A percentile compares a stretch with the other conserved stretches of the same genome.
Evolutionary conservation across 2,888 invertebrate species (phyloP).

Genomic region (Ctenicera cuprea): DNA sequence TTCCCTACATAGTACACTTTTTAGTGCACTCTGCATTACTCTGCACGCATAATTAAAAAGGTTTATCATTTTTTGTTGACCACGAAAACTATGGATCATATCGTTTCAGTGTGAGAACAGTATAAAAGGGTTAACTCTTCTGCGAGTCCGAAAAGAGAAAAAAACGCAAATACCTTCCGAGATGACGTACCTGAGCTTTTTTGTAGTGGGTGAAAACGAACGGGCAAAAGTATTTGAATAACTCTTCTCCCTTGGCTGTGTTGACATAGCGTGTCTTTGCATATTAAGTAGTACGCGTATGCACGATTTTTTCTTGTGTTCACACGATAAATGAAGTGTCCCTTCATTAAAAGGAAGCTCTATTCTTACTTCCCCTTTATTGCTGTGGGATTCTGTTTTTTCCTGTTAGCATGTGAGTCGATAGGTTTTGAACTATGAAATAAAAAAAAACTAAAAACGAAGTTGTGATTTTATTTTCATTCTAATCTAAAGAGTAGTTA

Average conservation of each 20-base stretch:
- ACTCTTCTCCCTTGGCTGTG: slow-evolving; percentile 62
- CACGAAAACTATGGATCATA: slow-evolving; percentile 59
- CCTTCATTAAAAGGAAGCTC: slow-evolving; percentile 53
- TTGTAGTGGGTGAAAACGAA: slow-evolving; percentile 68
- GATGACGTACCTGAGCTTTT: slow-evolving; percentile 68
- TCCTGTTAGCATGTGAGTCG: slow-evolving; percentile 38
- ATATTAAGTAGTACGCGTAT: slow-evolving; percentile 69
- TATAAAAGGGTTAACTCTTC: slow-evolving; percentile 39
- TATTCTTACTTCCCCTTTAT: slow-evolving; percentile 44
- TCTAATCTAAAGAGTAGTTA: background rate
- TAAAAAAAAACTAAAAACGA: slow-evolving; percentile 34
- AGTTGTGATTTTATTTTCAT: slow-evolving; percentile 41
- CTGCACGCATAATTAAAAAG: slow-evolving; percentile 64
- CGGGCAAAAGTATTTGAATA: slow-evolving; percentile 49
- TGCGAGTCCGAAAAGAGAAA: slow-evolving; percentile 66
- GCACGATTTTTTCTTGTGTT: slow-evolving; percentile 68
- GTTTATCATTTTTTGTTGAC: slow-evolving; percentile 65
- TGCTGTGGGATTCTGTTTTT: slow-evolving; percentile 36
- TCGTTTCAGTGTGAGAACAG: slow-evolving; percentile 68
- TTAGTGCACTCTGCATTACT: slow-evolving; percentile 40
- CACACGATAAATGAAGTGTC: slow-evolving; percentile 69
- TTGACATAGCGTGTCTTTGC: slow-evolving; percentile 72
- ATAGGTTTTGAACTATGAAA: slow-evolving; percentile 25
- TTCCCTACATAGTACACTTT: slow-evolving; percentile 40
- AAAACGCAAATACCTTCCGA: slow-evolving; percentile 60